These are phyloP conservation scores for Perca schrenkii DNA, from an alignment of 2,113 vertebrate species.

Conservation along the genomic window DNA sequence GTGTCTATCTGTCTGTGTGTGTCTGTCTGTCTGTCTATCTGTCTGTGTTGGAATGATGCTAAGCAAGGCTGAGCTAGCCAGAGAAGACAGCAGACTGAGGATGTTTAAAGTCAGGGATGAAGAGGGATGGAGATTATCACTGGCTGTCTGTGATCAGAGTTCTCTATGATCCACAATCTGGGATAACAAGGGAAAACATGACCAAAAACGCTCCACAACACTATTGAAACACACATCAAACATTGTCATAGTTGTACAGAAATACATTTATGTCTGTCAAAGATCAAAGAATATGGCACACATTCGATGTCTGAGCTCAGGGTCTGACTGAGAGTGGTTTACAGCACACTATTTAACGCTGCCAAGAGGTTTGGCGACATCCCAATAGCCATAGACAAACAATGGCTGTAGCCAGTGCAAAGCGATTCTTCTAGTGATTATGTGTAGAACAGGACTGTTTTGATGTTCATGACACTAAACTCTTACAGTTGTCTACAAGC, in stretches of 20 bases:
- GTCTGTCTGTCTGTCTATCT: not conserved
- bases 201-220: not conserved
- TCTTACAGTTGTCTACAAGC: not conserved
- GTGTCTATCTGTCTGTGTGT: constrained; percentile 21
- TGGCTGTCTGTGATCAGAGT: constrained; percentile 20
- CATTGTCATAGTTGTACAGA: not conserved
- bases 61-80: constrained; percentile 20
- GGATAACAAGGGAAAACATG: not conserved
- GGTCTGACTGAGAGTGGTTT: not conserved
- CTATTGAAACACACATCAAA: not conserved
- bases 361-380: not conserved
- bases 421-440: not conserved
- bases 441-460: not conserved
- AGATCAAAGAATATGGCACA: constrained; percentile 1
- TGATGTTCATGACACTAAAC: not conserved
- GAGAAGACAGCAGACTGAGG: constrained; percentile 8
- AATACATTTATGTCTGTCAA: not conserved
- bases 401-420: not conserved
- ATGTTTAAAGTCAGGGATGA: constrained; percentile 33
- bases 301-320: not conserved
- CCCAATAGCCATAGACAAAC: not conserved
- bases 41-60: constrained; percentile 27
- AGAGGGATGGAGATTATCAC: constrained; percentile 32
- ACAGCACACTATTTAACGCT: not conserved
- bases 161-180: constrained; percentile 25